Conservation (phyloP, 2,888 invertebrate genomes). For the Ichneumoninae sp. region DNA sequence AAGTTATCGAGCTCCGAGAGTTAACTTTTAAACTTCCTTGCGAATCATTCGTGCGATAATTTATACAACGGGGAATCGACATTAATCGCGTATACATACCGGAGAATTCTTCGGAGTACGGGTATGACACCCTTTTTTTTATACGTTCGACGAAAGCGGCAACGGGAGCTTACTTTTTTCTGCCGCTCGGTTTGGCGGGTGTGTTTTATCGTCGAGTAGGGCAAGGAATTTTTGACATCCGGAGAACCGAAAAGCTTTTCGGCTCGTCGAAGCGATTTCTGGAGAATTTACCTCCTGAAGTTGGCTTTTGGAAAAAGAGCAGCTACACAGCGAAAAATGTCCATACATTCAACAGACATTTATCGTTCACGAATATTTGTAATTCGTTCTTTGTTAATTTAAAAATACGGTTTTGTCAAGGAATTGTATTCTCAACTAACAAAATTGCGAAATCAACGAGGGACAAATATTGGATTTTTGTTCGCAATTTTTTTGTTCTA, state of each 20-base stretch:
- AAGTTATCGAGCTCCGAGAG: constrained; percentile 74
- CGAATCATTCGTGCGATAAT: constrained; percentile 52
- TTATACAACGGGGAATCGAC: constrained; percentile 59
- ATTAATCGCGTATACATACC: constrained; percentile 40
- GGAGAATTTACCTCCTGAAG: too few relatives aligned
- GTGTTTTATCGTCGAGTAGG: background rate
- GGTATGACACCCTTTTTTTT: constrained; percentile 11
- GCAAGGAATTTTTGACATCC: background rate
- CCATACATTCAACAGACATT: background rate
- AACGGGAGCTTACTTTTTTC: background rate
- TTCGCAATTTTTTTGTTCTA: background rate
- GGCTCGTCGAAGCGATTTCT: too few relatives aligned
- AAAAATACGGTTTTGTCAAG: too few relatives aligned
- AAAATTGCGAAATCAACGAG: background rate
- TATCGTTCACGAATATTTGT: background rate
- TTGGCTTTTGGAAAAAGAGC: too few relatives aligned
- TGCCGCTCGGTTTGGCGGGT: background rate
- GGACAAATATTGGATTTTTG: background rate
- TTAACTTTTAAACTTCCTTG: constrained; percentile 47
- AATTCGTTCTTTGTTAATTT: too few relatives aligned
- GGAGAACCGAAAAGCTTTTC: too few relatives aligned
- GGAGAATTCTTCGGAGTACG: constrained; percentile 15
- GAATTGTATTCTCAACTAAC: too few relatives aligned
- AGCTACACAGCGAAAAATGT: background rate
- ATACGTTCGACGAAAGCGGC: background rate